phyloP scores from a whole-genome alignment of 2,888 invertebrate species.

The Epinotia nisella region DNA sequence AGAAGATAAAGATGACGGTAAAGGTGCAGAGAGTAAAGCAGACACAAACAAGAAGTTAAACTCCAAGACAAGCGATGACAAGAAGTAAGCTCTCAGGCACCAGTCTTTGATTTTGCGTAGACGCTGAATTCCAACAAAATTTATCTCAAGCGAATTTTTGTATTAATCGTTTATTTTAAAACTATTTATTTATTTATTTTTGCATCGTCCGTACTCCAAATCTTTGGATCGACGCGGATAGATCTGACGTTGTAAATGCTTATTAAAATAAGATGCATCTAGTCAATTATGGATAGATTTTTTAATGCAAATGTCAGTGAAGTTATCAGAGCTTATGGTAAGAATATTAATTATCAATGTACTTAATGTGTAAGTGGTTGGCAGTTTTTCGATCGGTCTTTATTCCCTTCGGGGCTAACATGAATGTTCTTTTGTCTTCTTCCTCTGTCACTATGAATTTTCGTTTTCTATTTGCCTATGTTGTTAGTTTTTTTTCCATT shows the following conservation, averaged over 20 bases:
- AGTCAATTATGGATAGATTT: slow-evolving; percentile 61
- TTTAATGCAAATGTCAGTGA: slow-evolving; percentile 78
- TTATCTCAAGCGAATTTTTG: slow-evolving; percentile 38
- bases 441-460: slow-evolving; percentile 66
- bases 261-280: slow-evolving; percentile 63
- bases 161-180: slow-evolving; percentile 37
- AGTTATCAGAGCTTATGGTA: slow-evolving; percentile 80
- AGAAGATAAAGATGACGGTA: slow-evolving; percentile 60
- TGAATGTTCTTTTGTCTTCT: slow-evolving; percentile 58
- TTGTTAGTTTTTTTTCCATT: slow-evolving; percentile 63
- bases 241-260: slow-evolving; percentile 51
- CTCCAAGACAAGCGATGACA: slow-evolving; percentile 60
- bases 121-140: slow-evolving; percentile 30
- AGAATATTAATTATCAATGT: slow-evolving; percentile 68
- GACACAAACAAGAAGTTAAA: slow-evolving; percentile 63
- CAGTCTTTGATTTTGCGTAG: slow-evolving; percentile 33
- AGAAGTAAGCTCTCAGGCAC: slow-evolving; percentile 55
- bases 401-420: slow-evolving; percentile 59
- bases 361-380: slow-evolving; percentile 80
- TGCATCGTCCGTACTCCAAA: slow-evolving; percentile 22
- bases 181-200: slow-evolving; percentile 44
- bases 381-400: slow-evolving; percentile 74
- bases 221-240: slow-evolving; percentile 17
- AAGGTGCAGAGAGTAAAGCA: slow-evolving; percentile 56
- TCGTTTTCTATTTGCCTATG: slow-evolving; percentile 62